These are phyloP conservation scores for Sitobion miscanthi DNA, from an alignment of 1,140 invertebrate species.

Conservation along the genomic window DNA sequence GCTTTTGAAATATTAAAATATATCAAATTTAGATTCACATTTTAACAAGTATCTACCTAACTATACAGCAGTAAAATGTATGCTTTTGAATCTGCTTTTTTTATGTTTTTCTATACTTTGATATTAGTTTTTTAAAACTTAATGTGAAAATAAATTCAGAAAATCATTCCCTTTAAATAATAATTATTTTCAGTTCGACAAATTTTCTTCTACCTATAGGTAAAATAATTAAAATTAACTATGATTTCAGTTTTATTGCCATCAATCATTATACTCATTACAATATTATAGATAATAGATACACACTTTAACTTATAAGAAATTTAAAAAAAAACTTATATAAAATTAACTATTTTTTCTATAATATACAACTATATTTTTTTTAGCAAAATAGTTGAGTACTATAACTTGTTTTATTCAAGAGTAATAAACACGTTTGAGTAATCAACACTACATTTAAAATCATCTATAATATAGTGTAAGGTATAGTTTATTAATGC, in stretches of 20 bases:
- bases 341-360: no score
- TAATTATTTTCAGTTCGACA: neutral
- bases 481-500: no score
- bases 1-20: neutral
- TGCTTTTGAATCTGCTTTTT: neutral
- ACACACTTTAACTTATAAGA: no score
- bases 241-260: no score
- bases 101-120: neutral
- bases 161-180: neutral
- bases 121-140: neutral
- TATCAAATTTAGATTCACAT: neutral
- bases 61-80: neutral
- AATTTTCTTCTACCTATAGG: no score
- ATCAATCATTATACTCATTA: no score
- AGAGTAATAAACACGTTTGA: neutral
- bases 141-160: neutral
- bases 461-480: neutral
- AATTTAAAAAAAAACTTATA: no score
- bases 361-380: neutral
- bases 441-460: neutral
- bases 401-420: neutral
- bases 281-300: no score
- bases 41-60: neutral
- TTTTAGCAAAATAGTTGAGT: neutral
- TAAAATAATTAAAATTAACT: no score